These are phyloP conservation scores for Eupeodes latifasciatus DNA, from an alignment of 2,888 invertebrate genomes.

Conservation along the genomic window DNA sequence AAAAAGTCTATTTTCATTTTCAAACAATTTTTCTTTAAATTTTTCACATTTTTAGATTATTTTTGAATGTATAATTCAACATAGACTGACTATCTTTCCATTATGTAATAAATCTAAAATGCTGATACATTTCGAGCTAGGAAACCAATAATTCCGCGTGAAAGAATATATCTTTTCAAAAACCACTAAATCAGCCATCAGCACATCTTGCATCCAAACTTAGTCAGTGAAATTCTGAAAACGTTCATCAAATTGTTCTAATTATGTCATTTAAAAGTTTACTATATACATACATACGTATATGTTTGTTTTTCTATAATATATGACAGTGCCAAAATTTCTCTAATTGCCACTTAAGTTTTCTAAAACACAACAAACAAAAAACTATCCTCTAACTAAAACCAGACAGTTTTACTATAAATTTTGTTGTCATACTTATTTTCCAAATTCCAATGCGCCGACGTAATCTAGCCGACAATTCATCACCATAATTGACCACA, in stretches of 20 bases:
- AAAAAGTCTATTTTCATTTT: too few relatives aligned
- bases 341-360: slow-evolving; percentile 30
- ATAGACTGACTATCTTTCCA: too few relatives aligned
- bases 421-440: not conserved
- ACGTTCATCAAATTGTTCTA: slow-evolving; percentile 45
- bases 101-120: too few relatives aligned
- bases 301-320: too few relatives aligned
- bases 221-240: not conserved
- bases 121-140: too few relatives aligned
- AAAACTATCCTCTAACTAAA: not conserved
- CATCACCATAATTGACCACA: slow-evolving; percentile 73
- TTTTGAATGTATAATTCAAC: too few relatives aligned
- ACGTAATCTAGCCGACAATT: slow-evolving; percentile 36
- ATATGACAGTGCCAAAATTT: slow-evolving; percentile 39
- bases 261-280: slow-evolving; percentile 41
- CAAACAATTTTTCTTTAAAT: too few relatives aligned
- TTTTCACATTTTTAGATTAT: too few relatives aligned
- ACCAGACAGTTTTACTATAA: not conserved
- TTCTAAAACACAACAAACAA: slow-evolving; percentile 8
- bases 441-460: slow-evolving; percentile 43
- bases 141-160: too few relatives aligned
- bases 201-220: not conserved
- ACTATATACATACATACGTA: not conserved
- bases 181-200: not conserved
- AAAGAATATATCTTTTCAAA: too few relatives aligned